Percentiles rank a stretch among this genome's conserved stretches.
phyloP scores from a whole-genome alignment of 1,140 invertebrate genomes.

The Medauroidea extradentata region DNA sequence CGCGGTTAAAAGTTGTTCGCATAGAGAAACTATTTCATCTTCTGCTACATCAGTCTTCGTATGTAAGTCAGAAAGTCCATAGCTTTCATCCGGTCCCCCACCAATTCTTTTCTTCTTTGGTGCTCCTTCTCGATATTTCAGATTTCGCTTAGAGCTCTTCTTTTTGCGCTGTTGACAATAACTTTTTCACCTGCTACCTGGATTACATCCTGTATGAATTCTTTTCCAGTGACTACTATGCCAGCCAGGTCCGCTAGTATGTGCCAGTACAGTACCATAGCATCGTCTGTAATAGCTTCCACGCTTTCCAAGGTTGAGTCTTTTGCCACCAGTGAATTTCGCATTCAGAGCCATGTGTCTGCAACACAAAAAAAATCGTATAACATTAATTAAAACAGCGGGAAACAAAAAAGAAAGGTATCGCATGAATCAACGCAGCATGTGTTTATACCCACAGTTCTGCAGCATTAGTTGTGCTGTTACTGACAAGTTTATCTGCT shows the following conservation, averaged over 20 bases:
- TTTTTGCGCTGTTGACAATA: not conserved
- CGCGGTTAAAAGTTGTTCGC: not conserved
- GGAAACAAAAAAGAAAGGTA: too few species aligned
- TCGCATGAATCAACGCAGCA: too few species aligned
- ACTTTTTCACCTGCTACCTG: not conserved
- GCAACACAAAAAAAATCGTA: too few species aligned
- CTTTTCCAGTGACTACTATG: not conserved
- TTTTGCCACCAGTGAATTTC: not conserved
- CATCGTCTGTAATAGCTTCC: constrained; percentile 1
- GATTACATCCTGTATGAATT: not conserved
- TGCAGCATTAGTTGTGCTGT: not conserved
- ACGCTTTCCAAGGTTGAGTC: not conserved
- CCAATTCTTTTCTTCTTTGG: not conserved
- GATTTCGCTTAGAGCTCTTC: not conserved
- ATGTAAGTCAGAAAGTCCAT: not conserved
- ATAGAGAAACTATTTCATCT: not conserved
- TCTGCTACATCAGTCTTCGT: not conserved
- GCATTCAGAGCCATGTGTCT: not conserved
- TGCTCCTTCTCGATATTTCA: not conserved
- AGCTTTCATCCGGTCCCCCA: not conserved
- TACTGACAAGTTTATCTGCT: not conserved
- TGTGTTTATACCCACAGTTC: not conserved
- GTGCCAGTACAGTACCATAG: not conserved
- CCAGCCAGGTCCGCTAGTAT: not conserved
- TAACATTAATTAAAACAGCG: too few species aligned